Percentiles rank a stretch among this genome's conserved stretches.
These are phyloP conservation scores for Acipenser oxyrinchus DNA, from an alignment of 2,797 vertebrate species.

Conservation along the genomic window DNA sequence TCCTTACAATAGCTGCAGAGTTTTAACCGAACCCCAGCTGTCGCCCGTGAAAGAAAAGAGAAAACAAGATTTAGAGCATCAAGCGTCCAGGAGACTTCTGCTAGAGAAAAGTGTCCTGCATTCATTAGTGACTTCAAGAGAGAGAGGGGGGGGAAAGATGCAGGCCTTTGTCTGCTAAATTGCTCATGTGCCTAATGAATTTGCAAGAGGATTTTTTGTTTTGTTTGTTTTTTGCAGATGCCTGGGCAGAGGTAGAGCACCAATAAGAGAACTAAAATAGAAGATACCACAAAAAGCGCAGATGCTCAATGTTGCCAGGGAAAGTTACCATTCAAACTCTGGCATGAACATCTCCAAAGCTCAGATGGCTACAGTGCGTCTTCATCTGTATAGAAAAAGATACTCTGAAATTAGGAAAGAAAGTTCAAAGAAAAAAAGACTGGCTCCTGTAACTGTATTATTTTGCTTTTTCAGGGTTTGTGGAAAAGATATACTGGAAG, in stretches of 20 bases:
- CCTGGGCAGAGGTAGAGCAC: constrained; percentile 39
- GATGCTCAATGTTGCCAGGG: constrained; percentile 58
- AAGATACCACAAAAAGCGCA: constrained; percentile 32
- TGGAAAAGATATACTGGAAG: too few relatives aligned
- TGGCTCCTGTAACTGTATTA: too few relatives aligned
- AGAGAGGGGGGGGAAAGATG: constrained; percentile 28
- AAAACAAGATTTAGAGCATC: constrained; percentile 90
- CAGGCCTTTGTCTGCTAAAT: constrained; percentile 66
- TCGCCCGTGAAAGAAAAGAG: constrained; percentile 83
- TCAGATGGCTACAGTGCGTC: background rate
- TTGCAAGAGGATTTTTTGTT: constrained; percentile 40
- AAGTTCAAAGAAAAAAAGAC: too few relatives aligned
- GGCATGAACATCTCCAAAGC: constrained; percentile 55
- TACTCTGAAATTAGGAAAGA: too few relatives aligned
- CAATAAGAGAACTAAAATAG: constrained; percentile 32
- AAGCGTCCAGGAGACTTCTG: constrained; percentile 77
- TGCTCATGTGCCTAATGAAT: constrained; percentile 68
- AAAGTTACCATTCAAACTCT: constrained; percentile 53
- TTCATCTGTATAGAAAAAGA: constrained; percentile 4
- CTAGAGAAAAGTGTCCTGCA: constrained; percentile 62
- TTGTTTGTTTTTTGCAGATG: constrained; percentile 41
- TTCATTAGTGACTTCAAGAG: constrained; percentile 74
- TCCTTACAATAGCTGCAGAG: constrained; percentile 80
- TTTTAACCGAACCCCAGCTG: constrained; percentile 95
- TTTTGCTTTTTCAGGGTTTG: too few relatives aligned